These are phyloP conservation scores for Masticophis lateralis DNA, from an alignment of 2,797 vertebrate genomes.

Conservation along the genomic window DNA sequence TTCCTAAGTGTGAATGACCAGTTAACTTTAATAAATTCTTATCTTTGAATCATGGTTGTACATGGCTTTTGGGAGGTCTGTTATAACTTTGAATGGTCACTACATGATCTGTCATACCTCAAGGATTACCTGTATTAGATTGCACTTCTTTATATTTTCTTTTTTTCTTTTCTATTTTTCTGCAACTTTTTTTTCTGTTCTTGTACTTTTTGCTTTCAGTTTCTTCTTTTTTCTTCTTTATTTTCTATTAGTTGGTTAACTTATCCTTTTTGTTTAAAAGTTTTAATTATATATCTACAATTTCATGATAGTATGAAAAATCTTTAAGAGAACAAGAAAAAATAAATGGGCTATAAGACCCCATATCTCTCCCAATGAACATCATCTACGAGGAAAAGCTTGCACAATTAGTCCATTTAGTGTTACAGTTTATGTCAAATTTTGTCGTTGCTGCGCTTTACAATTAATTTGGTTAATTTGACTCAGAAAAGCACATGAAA, in stretches of 20 bases:
- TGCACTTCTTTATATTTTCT: not conserved
- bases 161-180: not conserved
- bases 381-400: not conserved
- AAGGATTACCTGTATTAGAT: not conserved
- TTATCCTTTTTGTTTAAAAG: not conserved
- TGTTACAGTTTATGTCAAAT: not conserved
- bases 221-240: not conserved
- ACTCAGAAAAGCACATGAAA: not conserved
- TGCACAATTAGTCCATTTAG: constrained; percentile 5
- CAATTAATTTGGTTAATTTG: not conserved
- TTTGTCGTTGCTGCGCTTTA: not conserved
- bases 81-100: not conserved
- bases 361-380: not conserved
- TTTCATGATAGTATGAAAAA: not conserved
- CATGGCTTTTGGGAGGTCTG: not conserved
- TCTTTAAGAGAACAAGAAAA: not conserved
- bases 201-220: not conserved
- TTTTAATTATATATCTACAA: not conserved
- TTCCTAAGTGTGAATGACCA: no score
- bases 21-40: no score
- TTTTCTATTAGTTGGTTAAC: not conserved
- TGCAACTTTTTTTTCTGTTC: not conserved
- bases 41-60: no score
- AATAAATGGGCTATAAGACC: not conserved
- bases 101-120: not conserved